phyloP scores from a whole-genome alignment of 2,888 invertebrate genomes.

The Epistrophe eligans region DNA sequence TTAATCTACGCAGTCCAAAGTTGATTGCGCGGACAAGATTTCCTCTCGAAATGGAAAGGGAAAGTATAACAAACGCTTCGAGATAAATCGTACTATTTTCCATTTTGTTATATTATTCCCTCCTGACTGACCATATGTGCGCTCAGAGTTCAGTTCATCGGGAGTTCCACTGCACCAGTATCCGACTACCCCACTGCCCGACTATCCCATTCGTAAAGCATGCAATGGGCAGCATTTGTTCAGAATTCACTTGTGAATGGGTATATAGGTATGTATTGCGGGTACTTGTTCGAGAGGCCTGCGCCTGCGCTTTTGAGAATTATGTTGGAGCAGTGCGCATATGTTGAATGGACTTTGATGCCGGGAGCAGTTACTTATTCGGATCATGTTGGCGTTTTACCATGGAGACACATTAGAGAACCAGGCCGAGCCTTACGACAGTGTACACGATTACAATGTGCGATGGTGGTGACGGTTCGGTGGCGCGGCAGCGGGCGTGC shows the following conservation, averaged over 20 bases:
- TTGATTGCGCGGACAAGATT: conserved; percentile 65
- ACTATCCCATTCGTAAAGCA: neutral
- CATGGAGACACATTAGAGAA: conserved; percentile 43
- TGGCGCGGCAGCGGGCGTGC: conserved; percentile 17
- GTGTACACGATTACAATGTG: conserved; percentile 45
- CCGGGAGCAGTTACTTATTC: conserved; percentile 65
- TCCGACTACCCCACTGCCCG: conserved; percentile 39
- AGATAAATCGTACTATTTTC: conserved; percentile 46
- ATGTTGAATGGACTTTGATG: conserved; percentile 63
- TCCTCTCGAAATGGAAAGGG: conserved; percentile 68
- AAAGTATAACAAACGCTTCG: conserved; percentile 64
- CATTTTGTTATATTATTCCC: conserved; percentile 30
- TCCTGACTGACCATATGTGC: conserved; percentile 34
- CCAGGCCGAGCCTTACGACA: conserved; percentile 14
- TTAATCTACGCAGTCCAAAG: conserved; percentile 56
- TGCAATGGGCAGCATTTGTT: conserved; percentile 46
- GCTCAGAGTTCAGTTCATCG: conserved; percentile 16
- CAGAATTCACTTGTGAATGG: conserved; percentile 60
- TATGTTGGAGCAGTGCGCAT: conserved; percentile 46
- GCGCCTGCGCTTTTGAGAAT: conserved; percentile 63
- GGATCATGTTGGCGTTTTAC: conserved; percentile 65
- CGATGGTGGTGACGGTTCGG: neutral
- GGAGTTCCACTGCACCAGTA: conserved; percentile 45
- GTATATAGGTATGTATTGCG: conserved; percentile 26
- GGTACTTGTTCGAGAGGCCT: conserved; percentile 32